phyloP scores from a whole-genome alignment of 1,140 invertebrate genomes.

The Anoplophora glabripennis region DNA sequence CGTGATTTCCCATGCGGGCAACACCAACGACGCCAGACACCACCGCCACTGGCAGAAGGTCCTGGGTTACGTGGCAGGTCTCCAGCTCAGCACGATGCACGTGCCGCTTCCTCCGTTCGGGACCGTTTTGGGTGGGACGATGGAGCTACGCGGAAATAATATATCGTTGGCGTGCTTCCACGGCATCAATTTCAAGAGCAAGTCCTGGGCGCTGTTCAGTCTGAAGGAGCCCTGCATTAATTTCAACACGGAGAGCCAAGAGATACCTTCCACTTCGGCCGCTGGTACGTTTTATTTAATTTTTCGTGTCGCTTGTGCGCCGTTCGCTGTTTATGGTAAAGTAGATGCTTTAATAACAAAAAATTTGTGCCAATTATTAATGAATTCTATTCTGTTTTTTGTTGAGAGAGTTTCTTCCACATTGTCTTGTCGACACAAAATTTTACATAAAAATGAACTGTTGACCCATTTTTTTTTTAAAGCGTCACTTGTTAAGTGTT shows the following conservation, averaged over 20 bases:
- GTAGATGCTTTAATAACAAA: no score
- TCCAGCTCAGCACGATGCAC: constrained; percentile 71
- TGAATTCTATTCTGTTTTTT: no score
- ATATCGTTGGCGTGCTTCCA: constrained; percentile 96
- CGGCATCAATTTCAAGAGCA: constrained; percentile 95
- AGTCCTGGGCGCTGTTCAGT: constrained; percentile 95
- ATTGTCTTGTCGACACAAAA: no score
- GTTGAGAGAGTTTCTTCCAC: no score
- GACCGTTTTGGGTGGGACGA: constrained; percentile 89
- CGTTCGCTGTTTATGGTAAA: no score
- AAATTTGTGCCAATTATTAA: no score
- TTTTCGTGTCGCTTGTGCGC: no score
- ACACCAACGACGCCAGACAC: constrained; percentile 65
- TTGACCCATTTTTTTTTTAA: no score
- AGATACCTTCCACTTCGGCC: constrained; percentile 66
- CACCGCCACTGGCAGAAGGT: constrained; percentile 92
- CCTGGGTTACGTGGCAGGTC: constrained; percentile 67
- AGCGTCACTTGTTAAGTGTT: no score
- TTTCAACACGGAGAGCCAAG: constrained; percentile 92
- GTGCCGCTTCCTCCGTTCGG: constrained; percentile 63
- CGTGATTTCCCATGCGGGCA: constrained; percentile 22
- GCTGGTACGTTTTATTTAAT: constrained; percentile 51
- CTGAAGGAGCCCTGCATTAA: constrained; percentile 91
- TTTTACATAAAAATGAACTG: no score
- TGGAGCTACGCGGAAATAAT: constrained; percentile 85